Base-by-base conservation (phyloP, 1,140 invertebrate species). In the Zaprionus kolodkinae region DNA sequence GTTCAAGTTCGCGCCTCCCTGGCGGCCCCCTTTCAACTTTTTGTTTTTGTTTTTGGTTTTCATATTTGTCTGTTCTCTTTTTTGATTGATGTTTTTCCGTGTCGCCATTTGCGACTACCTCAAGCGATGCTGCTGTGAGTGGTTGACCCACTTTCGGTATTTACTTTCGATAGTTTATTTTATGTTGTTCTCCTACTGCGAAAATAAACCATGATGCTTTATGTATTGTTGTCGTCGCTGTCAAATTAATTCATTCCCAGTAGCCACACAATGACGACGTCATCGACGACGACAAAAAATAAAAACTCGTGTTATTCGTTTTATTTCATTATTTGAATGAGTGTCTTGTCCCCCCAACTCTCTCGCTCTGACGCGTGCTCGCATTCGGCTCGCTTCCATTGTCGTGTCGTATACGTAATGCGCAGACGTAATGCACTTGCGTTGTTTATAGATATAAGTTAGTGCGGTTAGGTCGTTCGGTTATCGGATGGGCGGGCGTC, bases 151-250 rank as follows among this genome's bases (percentile, higher is more conserved):
- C 73, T 75, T 88, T 80, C 54, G 71, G 52, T 88, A 80, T 87
- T 83, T 78, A 78, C 77, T 87, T 88, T 88, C 80, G 88, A 88
- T 85, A 85, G 68, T 21, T 50, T 7, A 79, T 84, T 82, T 2
- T 80, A 84, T 81, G 74, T 40, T 76, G 79, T 75, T 65, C 50
- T 56, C 43, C 30, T 57, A 30, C 9, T 38, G 50, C 67, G 52
- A 86, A 76, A 81, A 85, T 72, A 72, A 85, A 65, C 57, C 17
- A 54, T 66, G 52, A 67, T 71, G 65, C 66, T 72, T 72, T 66
- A 35, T 35, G 6, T 65, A 40, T 72, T 54, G 45, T 79, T 65
- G 63, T 57, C 15, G n/a, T n/a, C 15, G 15, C 55, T 57, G 52
- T 54, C 62, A 55, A 40, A 52, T 50, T 27, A 35, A 50, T 69